phyloP scores from a whole-genome alignment of 2,888 invertebrate genomes.

The Aricia artaxerxes region DNA sequence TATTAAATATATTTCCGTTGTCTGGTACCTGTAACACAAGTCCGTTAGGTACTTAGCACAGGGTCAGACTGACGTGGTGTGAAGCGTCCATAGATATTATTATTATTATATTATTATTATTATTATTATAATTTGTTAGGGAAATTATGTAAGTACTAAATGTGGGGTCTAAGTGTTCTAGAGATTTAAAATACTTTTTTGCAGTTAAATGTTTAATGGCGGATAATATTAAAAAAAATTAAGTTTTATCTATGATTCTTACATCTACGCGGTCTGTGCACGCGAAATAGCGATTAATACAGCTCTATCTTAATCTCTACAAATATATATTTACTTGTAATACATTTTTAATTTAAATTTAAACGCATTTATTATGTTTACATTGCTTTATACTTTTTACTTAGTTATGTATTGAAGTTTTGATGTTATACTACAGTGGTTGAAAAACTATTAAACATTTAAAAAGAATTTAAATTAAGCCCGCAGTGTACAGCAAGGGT shows the following conservation, averaged over 20 bases:
- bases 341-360: conserved; percentile 30
- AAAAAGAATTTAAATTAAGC: background rate
- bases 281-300: conserved; percentile 27
- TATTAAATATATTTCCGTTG: no score
- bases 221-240: background rate
- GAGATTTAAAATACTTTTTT: background rate
- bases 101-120: no score
- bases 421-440: background rate
- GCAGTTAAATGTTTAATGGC: background rate
- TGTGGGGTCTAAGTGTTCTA: background rate
- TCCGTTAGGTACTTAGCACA: no score
- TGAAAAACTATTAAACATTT: background rate
- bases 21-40: no score
- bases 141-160: no score
- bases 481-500: background rate
- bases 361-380: conserved; percentile 3
- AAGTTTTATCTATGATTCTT: background rate
- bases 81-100: no score
- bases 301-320: conserved; percentile 20
- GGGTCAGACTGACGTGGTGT: no score
- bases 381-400: background rate
- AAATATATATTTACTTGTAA: conserved; percentile 30
- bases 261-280: conserved; percentile 24
- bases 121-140: background rate
- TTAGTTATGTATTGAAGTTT: background rate